Evolutionary conservation across 2,888 invertebrate species (phyloP).

Genomic region (Catotricha subobsoleta): DNA sequence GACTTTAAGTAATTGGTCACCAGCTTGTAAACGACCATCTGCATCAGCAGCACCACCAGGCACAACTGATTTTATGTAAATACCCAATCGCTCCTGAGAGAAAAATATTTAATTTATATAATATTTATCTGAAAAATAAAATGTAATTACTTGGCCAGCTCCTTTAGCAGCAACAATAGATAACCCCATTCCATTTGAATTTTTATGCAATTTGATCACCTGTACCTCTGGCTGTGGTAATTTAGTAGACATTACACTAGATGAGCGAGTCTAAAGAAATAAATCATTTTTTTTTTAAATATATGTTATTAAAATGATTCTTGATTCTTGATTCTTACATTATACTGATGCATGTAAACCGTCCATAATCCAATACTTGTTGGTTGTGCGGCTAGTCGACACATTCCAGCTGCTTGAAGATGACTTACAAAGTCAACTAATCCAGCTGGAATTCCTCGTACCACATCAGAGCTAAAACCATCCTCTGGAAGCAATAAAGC

Average conservation of each 20-base stretch:
- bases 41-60: constrained; percentile 82
- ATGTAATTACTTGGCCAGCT: constrained; percentile 37
- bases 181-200: constrained; percentile 91
- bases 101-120: background rate
- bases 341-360: constrained; percentile 66
- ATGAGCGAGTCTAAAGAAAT: constrained; percentile 35
- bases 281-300: constrained; percentile 4
- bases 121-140: background rate
- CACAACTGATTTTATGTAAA: constrained; percentile 97
- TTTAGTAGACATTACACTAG: constrained; percentile 46
- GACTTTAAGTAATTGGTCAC: constrained; percentile 91
- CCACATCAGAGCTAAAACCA: constrained; percentile 93
- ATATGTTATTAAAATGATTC: background rate
- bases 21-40: constrained; percentile 87
- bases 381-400: constrained; percentile 77
- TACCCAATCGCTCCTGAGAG: constrained; percentile 56
- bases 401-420: constrained; percentile 67
- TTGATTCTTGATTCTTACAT: constrained; percentile 22
- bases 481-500: constrained; percentile 91
- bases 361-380: constrained; percentile 89
- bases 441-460: constrained; percentile 85
- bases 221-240: constrained; percentile 55
- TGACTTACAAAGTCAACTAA: constrained; percentile 74
- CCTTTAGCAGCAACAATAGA: constrained; percentile 97
- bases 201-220: constrained; percentile 79